A percentile compares a stretch with the other conserved stretches of the same genome.
Evolutionary conservation across 2,113 vertebrate genomes (phyloP).

Genomic region (Mesoclemmys tuberculata): DNA sequence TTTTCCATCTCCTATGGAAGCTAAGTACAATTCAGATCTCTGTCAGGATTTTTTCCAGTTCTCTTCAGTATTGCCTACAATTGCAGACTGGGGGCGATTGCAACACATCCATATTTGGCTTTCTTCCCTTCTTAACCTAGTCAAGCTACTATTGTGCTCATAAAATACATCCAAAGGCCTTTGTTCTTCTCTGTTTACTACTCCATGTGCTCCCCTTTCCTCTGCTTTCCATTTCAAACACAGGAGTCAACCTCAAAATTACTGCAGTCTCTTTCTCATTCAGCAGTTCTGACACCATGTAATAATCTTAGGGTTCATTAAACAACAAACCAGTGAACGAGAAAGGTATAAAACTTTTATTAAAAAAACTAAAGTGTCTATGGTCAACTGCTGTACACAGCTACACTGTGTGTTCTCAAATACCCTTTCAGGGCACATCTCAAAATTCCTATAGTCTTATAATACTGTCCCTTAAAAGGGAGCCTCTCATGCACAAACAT

Average conservation of each 20-base stretch:
- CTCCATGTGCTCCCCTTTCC: neutral
- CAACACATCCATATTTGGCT: neutral
- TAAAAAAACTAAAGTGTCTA: neutral
- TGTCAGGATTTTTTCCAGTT: neutral
- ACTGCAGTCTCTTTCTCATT: neutral
- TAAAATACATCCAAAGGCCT: neutral
- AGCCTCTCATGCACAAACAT: neutral
- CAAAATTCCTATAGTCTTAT: neutral
- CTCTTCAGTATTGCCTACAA: neutral
- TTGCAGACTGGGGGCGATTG: neutral
- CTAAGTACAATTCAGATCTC: neutral
- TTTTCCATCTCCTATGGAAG: neutral
- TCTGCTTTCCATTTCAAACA: neutral
- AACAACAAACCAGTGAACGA: neutral
- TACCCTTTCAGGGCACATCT: neutral
- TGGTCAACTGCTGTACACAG: neutral
- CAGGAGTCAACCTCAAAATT: neutral
- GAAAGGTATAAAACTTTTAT: neutral
- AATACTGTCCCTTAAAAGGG: neutral
- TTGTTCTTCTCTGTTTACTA: neutral
- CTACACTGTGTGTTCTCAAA: neutral
- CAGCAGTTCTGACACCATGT: neutral
- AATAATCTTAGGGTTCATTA: neutral
- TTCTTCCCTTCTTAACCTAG: neutral
- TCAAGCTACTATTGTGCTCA: neutral